Evolutionary conservation across 2,797 vertebrate species (phyloP).

Genomic region (Myotis findleyi): DNA sequence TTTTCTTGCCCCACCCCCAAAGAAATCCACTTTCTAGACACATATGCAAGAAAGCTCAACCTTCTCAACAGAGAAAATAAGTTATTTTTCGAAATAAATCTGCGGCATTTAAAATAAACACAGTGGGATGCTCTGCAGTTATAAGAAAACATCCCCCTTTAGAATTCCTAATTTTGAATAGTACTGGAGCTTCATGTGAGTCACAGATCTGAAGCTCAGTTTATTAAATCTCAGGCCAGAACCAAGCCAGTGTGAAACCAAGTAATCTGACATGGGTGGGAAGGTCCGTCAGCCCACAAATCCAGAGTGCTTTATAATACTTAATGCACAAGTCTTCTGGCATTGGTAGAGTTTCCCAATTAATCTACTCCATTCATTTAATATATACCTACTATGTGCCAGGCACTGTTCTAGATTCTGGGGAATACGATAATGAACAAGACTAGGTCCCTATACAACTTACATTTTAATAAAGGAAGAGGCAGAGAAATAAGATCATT

Average conservation of each 20-base stretch:
- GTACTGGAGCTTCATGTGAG: slow-evolving; percentile 65
- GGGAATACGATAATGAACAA: not conserved
- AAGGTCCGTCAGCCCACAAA: not conserved
- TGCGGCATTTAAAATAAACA: slow-evolving; percentile 83
- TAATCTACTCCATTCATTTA: not conserved
- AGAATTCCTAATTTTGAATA: slow-evolving; percentile 79
- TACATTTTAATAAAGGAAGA: not conserved
- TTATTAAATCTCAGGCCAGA: slow-evolving; percentile 60
- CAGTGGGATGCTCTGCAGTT: slow-evolving; percentile 69
- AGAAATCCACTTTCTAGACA: slow-evolving; percentile 71
- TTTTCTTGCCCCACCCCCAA: slow-evolving; percentile 9
- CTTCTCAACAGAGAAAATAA: slow-evolving; percentile 76
- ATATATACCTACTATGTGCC: not conserved
- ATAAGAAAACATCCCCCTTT: slow-evolving; percentile 78
- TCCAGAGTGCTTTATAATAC: not conserved
- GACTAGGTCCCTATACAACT: not conserved
- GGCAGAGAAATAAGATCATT: not conserved
- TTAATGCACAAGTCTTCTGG: not conserved
- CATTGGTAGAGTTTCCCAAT: not conserved
- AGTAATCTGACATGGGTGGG: not conserved
- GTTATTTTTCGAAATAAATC: slow-evolving; percentile 84
- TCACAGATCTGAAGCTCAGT: slow-evolving; percentile 64
- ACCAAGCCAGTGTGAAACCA: not conserved
- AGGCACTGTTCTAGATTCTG: not conserved
- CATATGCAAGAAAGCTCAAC: slow-evolving; percentile 68